A percentile compares a stretch with the other conserved stretches of the same genome.
Conservation (phyloP, 2,888 invertebrate species). For the Anoplius nigerrimus region DNA sequence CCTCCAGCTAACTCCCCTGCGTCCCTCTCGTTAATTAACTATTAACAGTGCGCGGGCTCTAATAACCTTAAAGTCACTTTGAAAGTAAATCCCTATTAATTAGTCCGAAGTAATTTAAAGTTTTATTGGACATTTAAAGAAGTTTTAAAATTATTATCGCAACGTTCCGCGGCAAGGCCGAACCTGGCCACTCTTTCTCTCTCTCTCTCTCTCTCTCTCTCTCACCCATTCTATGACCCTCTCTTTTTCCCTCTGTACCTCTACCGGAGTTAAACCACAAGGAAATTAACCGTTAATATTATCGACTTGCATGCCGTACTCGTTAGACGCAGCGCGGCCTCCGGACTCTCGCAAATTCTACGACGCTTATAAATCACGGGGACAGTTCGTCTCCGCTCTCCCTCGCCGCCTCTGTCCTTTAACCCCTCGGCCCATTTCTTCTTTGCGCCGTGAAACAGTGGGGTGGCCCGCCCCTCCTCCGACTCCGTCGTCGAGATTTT, state of each 20-base stretch:
- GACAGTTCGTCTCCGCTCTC: not conserved
- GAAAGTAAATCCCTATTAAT: conserved; percentile 40
- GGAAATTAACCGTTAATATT: conserved; percentile 31
- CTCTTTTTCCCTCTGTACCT: not conserved
- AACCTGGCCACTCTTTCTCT: not conserved
- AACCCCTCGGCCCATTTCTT: not conserved
- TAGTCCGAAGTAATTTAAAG: conserved; percentile 41
- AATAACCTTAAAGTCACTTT: conserved; percentile 31
- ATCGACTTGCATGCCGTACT: conserved; percentile 22
- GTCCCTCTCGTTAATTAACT: conserved; percentile 43
- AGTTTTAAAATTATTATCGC: conserved; percentile 41
- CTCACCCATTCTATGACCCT: not conserved
- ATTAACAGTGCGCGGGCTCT: conserved; percentile 34
- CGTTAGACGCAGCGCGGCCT: too few species aligned
- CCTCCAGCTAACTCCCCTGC: too few species aligned
- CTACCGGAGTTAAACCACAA: not conserved
- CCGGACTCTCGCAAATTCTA: too few species aligned
- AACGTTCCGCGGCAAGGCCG: conserved; percentile 19
- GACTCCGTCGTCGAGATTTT: not conserved
- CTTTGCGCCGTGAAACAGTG: not conserved
- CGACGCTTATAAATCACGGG: too few species aligned
- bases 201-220: not conserved
- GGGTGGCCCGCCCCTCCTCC: not conserved
- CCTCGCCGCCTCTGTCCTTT: not conserved
- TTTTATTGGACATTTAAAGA: conserved; percentile 39